A percentile compares a stretch with the other conserved stretches of the same genome.
These are phyloP conservation scores for Drosophila mojavensis DNA, from an alignment of 1,140 invertebrate species.

Conservation along the genomic window DNA sequence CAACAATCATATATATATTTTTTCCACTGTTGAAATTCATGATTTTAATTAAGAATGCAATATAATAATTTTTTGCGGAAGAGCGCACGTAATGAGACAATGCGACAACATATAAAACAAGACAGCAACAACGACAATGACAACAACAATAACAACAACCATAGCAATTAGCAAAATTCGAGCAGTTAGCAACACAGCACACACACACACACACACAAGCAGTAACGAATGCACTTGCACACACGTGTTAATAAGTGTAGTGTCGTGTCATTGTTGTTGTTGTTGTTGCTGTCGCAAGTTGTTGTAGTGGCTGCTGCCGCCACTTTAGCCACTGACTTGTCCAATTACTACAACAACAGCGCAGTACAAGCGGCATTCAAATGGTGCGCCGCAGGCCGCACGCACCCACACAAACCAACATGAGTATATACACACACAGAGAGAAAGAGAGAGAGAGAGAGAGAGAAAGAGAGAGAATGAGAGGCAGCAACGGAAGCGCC, in stretches of 20 bases:
- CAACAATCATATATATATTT: background rate
- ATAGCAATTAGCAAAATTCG: slow-evolving; percentile 73
- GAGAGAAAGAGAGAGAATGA: background rate
- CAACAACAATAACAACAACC: slow-evolving; percentile 51
- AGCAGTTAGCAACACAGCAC: slow-evolving; percentile 23
- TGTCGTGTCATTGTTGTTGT: slow-evolving; percentile 41
- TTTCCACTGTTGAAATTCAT: slow-evolving; percentile 25
- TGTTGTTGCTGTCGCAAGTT: slow-evolving; percentile 31
- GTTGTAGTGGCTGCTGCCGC: slow-evolving; percentile 54
- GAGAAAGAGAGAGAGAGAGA: background rate
- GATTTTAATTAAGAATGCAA: slow-evolving; percentile 70
- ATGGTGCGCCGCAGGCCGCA: slow-evolving; percentile 70
- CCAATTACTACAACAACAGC: slow-evolving; percentile 77
- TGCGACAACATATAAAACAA: slow-evolving; percentile 51
- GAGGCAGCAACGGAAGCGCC: slow-evolving; percentile 63
- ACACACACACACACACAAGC: slow-evolving; percentile 10
- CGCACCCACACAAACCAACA: slow-evolving; percentile 28
- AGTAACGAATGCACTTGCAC: slow-evolving; percentile 24
- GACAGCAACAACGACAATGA: slow-evolving; percentile 37
- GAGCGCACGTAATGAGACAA: slow-evolving; percentile 36
- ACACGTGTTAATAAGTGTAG: slow-evolving; percentile 68
- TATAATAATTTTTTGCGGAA: slow-evolving; percentile 47
- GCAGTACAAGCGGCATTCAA: slow-evolving; percentile 59
- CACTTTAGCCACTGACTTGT: slow-evolving; percentile 76
- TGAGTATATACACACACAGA: slow-evolving; percentile 8